Conservation (phyloP, 2,888 invertebrate genomes). For the Leucophenga montana region DNA sequence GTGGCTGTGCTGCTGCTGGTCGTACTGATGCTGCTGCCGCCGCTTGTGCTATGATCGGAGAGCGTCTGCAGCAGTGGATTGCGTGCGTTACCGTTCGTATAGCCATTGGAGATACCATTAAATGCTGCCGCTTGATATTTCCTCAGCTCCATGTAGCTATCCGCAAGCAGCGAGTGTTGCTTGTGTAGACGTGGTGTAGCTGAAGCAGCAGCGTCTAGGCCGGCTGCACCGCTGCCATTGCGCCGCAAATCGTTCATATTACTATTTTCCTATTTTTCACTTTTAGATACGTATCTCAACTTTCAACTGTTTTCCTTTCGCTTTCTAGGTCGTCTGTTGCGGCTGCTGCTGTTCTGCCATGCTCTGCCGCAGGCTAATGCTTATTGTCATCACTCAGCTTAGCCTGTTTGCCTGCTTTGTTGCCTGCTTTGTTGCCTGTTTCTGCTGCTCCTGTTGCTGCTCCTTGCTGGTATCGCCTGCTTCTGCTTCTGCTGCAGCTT, state of each 20-base stretch:
- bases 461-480: neutral
- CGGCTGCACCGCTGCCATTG: constrained; percentile 37
- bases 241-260: constrained; percentile 61
- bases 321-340: neutral
- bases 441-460: neutral
- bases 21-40: constrained; percentile 64
- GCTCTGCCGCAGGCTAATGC: constrained; percentile 29
- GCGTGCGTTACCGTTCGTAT: constrained; percentile 34
- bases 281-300: neutral
- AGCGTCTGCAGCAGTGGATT: constrained; percentile 65
- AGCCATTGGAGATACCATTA: neutral
- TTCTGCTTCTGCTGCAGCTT: neutral
- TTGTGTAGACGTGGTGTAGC: constrained; percentile 50
- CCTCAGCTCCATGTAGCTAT: constrained; percentile 39
- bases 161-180: constrained; percentile 52
- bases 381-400: constrained; percentile 59
- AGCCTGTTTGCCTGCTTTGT: neutral
- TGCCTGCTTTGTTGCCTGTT: neutral
- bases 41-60: constrained; percentile 67
- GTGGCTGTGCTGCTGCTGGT: constrained; percentile 64
- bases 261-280: neutral
- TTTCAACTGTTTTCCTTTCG: constrained; percentile 5
- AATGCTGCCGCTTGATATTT: constrained; percentile 23
- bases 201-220: constrained; percentile 22
- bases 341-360: no score